Evolutionary conservation across 1,140 invertebrate species (phyloP), one percentile per base, ranked within the genome.

Genomic region (Drosophila seguyi): DNA sequence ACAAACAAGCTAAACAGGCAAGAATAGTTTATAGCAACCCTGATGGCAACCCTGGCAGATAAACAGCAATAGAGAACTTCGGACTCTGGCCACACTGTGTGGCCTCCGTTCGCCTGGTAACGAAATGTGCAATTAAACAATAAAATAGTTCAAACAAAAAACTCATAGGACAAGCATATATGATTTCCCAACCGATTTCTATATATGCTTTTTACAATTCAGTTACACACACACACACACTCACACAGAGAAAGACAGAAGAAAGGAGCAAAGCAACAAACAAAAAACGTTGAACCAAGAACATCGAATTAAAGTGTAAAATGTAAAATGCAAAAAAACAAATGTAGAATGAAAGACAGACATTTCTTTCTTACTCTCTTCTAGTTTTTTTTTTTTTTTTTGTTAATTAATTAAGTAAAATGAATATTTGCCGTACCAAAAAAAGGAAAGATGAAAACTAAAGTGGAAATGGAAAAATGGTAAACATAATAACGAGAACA

Each of bases 261-360:
- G 48, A 73, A 31, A 75, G 16, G 60, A 44, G 57, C 39, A 69
- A 47, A 38, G 6, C 73, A 57, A 42, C 41, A 65, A 74, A 14
- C 22, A 47, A 47, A 14, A 50, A 76, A 65, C 62, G 58, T 84
- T 90, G 75, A 92, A 92, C 90, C 90, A 90, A 91, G 81, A 86
- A 92, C 91, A 92, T 92, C 91, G 91, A 92, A 92, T 92, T 92
- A 91, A 84, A 76, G 77, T 92, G 66, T 86, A 91, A 91, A 90
- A 71, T 31, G 47, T 25, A 75, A 90, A 75, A 86, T 80, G 75
- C 68, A 61, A 52, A 60, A 63, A 65, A 18, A 59, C n/a, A n/a
- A n/a, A 55, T 61, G 3, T 55, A 47, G 41, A 58, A 77, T 47
- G 53, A 1, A 14, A 22, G 44, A 59, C 47, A 48, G 59, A 29